phyloP scores from a whole-genome alignment of 2,888 invertebrate genomes.

The Marasmarcha lunaedactyla region DNA sequence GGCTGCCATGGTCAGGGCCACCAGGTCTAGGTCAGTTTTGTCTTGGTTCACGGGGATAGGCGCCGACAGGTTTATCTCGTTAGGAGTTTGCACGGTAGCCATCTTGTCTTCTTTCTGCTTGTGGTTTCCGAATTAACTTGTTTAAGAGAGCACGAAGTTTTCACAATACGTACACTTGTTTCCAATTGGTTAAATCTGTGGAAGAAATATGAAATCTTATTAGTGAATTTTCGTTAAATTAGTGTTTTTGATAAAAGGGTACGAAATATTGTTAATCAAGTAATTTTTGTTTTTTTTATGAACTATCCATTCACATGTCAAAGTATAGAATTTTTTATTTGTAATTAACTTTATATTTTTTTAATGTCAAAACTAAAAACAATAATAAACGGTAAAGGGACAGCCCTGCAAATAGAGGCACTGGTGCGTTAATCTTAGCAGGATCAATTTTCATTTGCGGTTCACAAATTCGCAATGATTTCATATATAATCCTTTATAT shows the following conservation, averaged over 20 bases:
- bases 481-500: no score
- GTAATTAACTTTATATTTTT: no score
- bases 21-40: conserved; percentile 40
- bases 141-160: conserved; percentile 21
- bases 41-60: conserved; percentile 39
- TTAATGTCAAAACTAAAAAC: no score
- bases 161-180: conserved; percentile 26
- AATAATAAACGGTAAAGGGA: no score
- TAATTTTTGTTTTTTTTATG: no score
- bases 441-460: no score
- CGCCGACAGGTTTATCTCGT: conserved; percentile 40
- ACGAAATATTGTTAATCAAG: no score
- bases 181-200: conserved; percentile 33
- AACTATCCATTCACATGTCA: no score
- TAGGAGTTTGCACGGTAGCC: conserved; percentile 49
- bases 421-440: no score
- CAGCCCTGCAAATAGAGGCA: conserved; percentile 23
- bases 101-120: conserved; percentile 23
- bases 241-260: conserved; percentile 17
- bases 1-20: conserved; percentile 61
- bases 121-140: conserved; percentile 11
- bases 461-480: no score
- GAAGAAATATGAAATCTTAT: conserved; percentile 46
- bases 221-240: conserved; percentile 26
- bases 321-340: no score